These are phyloP conservation scores for Tenrec ecaudatus DNA, from an alignment of 2,113 vertebrate genomes.

Conservation along the genomic window DNA sequence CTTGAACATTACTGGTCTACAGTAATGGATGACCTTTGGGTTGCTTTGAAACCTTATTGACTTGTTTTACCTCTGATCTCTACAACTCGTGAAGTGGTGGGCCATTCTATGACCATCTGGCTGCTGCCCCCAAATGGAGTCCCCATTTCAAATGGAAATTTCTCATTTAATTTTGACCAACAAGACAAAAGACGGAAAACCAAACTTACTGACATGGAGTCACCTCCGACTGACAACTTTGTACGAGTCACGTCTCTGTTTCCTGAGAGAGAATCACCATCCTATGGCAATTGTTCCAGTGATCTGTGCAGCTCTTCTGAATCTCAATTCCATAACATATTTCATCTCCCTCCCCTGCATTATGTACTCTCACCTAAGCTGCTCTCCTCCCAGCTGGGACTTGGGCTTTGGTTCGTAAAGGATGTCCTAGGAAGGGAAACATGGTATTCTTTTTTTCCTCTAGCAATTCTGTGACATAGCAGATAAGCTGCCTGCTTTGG, in stretches of 20 bases:
- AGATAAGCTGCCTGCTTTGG: conserved; percentile 5
- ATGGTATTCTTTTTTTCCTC: not conserved
- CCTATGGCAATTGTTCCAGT: not conserved
- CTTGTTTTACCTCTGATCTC: not conserved
- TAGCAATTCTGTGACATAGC: conserved; percentile 16
- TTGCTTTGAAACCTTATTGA: not conserved
- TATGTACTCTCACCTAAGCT: not conserved
- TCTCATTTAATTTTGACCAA: conserved; percentile 27
- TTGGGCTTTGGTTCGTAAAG: conserved; percentile 30
- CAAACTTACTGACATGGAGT: too few relatives aligned
- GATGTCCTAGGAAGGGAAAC: conserved; percentile 38
- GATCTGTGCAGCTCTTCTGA: conserved; percentile 21
- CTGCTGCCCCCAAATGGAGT: not conserved
- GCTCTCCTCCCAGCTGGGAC: not conserved
- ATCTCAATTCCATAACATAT: not conserved
- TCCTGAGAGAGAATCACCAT: conserved; percentile 1
- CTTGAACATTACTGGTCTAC: conserved; percentile 3
- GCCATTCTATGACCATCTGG: not conserved
- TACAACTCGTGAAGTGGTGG: not conserved
- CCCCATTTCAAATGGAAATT: conserved; percentile 41
- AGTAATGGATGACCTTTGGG: not conserved
- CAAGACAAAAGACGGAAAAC: too few relatives aligned
- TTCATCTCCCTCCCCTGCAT: conserved; percentile 3
- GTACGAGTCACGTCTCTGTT: conserved; percentile 10
- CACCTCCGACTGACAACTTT: not conserved